Conservation (phyloP, 2,888 invertebrate species). For the Nephrotoma guestfalica region DNA sequence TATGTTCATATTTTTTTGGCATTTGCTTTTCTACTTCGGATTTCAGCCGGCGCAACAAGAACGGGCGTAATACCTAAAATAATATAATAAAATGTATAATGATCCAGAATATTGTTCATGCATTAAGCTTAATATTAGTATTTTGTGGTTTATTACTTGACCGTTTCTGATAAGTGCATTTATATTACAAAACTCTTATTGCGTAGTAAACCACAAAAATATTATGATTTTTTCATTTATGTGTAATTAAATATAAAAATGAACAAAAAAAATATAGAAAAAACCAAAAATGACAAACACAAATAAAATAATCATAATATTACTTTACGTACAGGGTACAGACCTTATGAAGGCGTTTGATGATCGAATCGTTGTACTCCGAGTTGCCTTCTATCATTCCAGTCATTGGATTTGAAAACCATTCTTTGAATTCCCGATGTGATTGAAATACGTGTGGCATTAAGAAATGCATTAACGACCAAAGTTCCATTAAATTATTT, state of each 20-base stretch:
- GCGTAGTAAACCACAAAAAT: background rate
- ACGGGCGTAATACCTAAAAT: constrained; percentile 73
- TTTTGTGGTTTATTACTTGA: background rate
- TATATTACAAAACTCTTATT: background rate
- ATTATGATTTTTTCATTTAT: constrained; percentile 5
- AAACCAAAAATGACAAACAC: background rate
- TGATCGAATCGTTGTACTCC: constrained; percentile 80
- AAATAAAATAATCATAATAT: constrained; percentile 11
- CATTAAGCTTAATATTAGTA: constrained; percentile 6
- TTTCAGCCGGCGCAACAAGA: constrained; percentile 82
- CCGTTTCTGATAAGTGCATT: background rate
- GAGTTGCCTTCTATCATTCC: constrained; percentile 90
- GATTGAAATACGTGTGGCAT: constrained; percentile 97
- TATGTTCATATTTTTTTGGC: constrained; percentile 93
- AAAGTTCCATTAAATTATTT: constrained; percentile 91
- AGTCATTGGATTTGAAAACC: constrained; percentile 96
- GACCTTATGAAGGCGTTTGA: constrained; percentile 80
- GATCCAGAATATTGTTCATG: constrained; percentile 9
- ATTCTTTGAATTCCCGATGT: constrained; percentile 92
- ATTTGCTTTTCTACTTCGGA: constrained; percentile 94
- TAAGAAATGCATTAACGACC: constrained; percentile 96
- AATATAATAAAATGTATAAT: constrained; percentile 15
- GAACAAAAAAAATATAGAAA: background rate
- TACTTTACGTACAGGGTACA: constrained; percentile 19
- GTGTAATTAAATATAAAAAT: background rate